Evolutionary conservation across 2,888 invertebrate species (phyloP).

Genomic region (Brenthis hecate): DNA sequence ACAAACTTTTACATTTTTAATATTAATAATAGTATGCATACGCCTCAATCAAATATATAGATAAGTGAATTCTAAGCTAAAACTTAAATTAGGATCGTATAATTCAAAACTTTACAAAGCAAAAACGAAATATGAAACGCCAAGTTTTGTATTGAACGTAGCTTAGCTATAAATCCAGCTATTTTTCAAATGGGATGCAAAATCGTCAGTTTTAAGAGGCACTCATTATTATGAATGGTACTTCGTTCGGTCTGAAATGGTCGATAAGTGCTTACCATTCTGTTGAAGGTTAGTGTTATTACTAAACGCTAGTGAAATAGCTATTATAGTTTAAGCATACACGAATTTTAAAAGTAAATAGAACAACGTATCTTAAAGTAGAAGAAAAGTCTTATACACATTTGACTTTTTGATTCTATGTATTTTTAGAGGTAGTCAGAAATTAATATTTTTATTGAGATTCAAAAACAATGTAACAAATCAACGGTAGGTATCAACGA

Average conservation of each 20-base stretch:
- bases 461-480: too few species aligned
- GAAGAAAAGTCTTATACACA: not conserved
- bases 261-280: slow-evolving; percentile 30
- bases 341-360: not conserved
- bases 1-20: too few species aligned
- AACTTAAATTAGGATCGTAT: too few species aligned
- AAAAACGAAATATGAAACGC: not conserved
- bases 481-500: too few species aligned
- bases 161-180: slow-evolving; percentile 1
- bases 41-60: too few species aligned
- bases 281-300: slow-evolving; percentile 27
- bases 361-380: not conserved
- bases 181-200: slow-evolving; percentile 20
- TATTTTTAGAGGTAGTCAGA: too few species aligned
- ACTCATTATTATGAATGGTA: slow-evolving; percentile 27
- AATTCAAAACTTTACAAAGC: too few species aligned
- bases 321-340: slow-evolving; percentile 4
- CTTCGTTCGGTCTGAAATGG: slow-evolving; percentile 26
- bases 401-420: too few species aligned
- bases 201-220: slow-evolving; percentile 27
- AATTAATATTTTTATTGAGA: too few species aligned
- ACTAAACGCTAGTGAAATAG: slow-evolving; percentile 24
- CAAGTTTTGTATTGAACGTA: not conserved
- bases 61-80: too few species aligned
- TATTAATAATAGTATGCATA: too few species aligned